Base-by-base conservation (phyloP, 53 echinoderm and acorn worm genomes). In the Hippasteria phrygiana region DNA sequence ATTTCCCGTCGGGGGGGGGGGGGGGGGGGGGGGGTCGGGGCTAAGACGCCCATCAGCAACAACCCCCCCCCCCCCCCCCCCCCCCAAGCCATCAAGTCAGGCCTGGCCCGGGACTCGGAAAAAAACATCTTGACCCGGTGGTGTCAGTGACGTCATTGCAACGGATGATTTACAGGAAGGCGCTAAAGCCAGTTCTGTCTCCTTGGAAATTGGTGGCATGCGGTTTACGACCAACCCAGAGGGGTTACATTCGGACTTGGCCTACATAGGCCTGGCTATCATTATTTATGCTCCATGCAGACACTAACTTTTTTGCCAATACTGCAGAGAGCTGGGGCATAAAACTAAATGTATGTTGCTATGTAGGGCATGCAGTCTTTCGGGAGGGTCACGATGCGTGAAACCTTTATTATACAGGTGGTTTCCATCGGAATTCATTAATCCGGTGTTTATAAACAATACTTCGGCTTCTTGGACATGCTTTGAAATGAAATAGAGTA, bases 91-190 rank as follows among this genome's bases (percentile, higher is more conserved):
- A 59, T 59, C 37, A 11, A 28, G 34, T 32, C 22, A 32, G 70
- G 70, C 70, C 37, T 37, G 18, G 37, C 38, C 70, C n/a, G n/a
- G n/a, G n/a, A n/a, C n/a, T n/a, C n/a, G n/a, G n/a, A n/a, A n/a
- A 20, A 47, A 76, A 76, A 76, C 54, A 36, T 48, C 76, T 76
- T 76, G 50, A 76, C 76, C 53, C 20, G 76, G 16, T 50, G 48
- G 76, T 76, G 28, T 76, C 76, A 48, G 17, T 76, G 76, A 76
- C 76, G 76, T 76, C 76, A 76, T 26, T 76, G 3, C 0, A 43
- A 54, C 47, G 34, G 76, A 34, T 54, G 50, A 50, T 48, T 76
- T 76, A 48, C 76, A 31, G 43, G 76, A 76, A 76, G 75, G 75
- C 75, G 75, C 33, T 75, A 43, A 75, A 51, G 16, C 33, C 31